A percentile compares a stretch with the other conserved stretches of the same genome.
Evolutionary conservation across 2,888 invertebrate species (phyloP).

Genomic region (Drosophila eohydei): DNA sequence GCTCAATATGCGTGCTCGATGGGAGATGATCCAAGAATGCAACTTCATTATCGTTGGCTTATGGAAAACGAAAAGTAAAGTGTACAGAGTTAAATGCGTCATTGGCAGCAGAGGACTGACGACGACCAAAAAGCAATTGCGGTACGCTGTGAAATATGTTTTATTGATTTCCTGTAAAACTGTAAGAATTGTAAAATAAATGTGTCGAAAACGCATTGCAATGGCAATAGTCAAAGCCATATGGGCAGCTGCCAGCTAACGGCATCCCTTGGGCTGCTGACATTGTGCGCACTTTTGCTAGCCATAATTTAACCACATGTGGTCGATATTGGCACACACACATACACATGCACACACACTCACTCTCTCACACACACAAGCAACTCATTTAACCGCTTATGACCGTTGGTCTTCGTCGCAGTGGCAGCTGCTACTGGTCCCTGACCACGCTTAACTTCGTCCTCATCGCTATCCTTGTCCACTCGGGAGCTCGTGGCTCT

Average conservation of each 20-base stretch:
- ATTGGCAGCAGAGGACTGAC: conserved; percentile 6
- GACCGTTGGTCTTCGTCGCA: conserved; percentile 50
- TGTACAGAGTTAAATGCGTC: conserved; percentile 37
- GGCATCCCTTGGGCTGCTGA: conserved; percentile 17
- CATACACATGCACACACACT: conserved; percentile 20
- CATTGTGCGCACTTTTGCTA: conserved; percentile 38
- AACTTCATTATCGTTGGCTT: neutral
- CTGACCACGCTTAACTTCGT: conserved; percentile 30
- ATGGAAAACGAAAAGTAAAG: neutral
- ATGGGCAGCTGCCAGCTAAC: conserved; percentile 8
- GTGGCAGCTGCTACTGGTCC: conserved; percentile 39
- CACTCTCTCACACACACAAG: conserved; percentile 22
- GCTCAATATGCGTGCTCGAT: neutral
- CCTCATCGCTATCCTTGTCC: conserved; percentile 40
- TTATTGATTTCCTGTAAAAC: conserved; percentile 73
- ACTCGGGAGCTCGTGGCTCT: conserved; percentile 14
- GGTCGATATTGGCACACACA: conserved; percentile 69
- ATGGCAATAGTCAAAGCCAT: conserved; percentile 35
- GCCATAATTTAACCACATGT: conserved; percentile 80
- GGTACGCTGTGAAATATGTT: conserved; percentile 67
- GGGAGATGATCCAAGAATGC: neutral
- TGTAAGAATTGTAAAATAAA: conserved; percentile 51
- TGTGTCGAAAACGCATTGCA: conserved; percentile 50
- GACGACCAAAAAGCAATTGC: conserved; percentile 66
- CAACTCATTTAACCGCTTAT: conserved; percentile 71